phyloP scores from a whole-genome alignment of 1,140 invertebrate genomes.

The Hylaeus anthracinus region DNA sequence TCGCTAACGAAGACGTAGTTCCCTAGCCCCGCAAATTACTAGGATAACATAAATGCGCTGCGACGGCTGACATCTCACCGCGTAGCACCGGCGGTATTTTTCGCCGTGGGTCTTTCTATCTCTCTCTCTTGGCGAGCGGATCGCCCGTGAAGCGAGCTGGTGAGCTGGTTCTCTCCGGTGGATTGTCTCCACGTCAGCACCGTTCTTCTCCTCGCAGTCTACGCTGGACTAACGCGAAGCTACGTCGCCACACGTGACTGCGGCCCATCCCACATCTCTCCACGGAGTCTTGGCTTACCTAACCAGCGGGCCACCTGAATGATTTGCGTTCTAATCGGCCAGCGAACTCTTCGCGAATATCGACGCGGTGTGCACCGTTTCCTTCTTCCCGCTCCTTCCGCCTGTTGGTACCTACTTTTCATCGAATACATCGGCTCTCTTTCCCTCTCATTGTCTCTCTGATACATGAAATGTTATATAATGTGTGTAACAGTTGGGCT shows the following conservation, averaged over 20 bases:
- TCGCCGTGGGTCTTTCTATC: slow-evolving; percentile 21
- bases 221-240: slow-evolving; percentile 65
- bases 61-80: slow-evolving; percentile 69
- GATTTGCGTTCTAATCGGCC: slow-evolving; percentile 75
- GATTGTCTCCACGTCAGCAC: slow-evolving; percentile 68
- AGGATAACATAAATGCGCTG: slow-evolving; percentile 70
- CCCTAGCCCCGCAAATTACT: slow-evolving; percentile 22
- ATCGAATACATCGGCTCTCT: background rate
- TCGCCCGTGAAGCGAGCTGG: slow-evolving; percentile 30
- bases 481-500: slow-evolving; percentile 45
- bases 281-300: slow-evolving; percentile 64
- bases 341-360: slow-evolving; percentile 66
- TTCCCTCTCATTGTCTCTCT: background rate
- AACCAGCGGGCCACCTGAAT: slow-evolving; percentile 70
- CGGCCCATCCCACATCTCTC: slow-evolving; percentile 66
- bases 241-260: slow-evolving; percentile 75
- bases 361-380: slow-evolving; percentile 26
- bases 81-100: slow-evolving; percentile 60
- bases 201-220: slow-evolving; percentile 53
- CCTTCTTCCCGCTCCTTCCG: slow-evolving; percentile 14
- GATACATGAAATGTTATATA: slow-evolving; percentile 42
- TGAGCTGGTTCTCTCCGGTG: slow-evolving; percentile 56
- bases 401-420: background rate
- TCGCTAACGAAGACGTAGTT: background rate
- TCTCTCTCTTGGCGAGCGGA: background rate